phyloP scores from a whole-genome alignment of 2,113 vertebrate genomes.

The Butorides virescens region DNA sequence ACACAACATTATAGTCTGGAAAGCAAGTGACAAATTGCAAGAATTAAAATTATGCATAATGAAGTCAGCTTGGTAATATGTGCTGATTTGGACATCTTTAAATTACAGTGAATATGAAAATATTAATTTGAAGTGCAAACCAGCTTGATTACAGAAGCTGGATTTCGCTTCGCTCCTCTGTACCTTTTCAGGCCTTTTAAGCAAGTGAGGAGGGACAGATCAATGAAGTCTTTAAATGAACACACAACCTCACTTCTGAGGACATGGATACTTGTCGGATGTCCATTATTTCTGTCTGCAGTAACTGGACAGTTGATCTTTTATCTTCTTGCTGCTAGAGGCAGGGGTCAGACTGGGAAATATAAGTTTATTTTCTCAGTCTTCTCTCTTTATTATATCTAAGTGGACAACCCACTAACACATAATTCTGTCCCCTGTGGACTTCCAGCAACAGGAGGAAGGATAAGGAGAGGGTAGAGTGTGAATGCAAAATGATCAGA shows the following conservation, averaged over 20 bases:
- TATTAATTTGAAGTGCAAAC: background rate
- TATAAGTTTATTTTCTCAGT: background rate
- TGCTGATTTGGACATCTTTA: slow-evolving; percentile 32
- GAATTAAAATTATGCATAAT: slow-evolving; percentile 26
- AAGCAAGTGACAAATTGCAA: slow-evolving; percentile 37
- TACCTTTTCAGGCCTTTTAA: background rate
- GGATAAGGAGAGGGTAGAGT: background rate
- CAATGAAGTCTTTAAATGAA: background rate
- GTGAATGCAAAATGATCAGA: background rate
- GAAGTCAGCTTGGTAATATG: background rate
- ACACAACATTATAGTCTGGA: slow-evolving; percentile 20
- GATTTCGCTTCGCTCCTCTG: background rate
- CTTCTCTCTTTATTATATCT: background rate
- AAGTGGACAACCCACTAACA: background rate
- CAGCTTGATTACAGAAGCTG: slow-evolving; percentile 12
- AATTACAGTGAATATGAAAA: slow-evolving; percentile 5
- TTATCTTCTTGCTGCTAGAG: background rate
- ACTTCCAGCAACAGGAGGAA: background rate
- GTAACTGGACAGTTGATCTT: background rate
- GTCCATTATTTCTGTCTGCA: background rate
- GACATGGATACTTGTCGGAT: background rate
- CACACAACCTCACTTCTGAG: background rate
- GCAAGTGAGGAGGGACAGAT: background rate
- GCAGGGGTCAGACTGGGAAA: background rate
- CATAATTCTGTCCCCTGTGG: background rate